phyloP scores from a whole-genome alignment of 2,113 vertebrate genomes.

The Boleophthalmus pectinirostris region DNA sequence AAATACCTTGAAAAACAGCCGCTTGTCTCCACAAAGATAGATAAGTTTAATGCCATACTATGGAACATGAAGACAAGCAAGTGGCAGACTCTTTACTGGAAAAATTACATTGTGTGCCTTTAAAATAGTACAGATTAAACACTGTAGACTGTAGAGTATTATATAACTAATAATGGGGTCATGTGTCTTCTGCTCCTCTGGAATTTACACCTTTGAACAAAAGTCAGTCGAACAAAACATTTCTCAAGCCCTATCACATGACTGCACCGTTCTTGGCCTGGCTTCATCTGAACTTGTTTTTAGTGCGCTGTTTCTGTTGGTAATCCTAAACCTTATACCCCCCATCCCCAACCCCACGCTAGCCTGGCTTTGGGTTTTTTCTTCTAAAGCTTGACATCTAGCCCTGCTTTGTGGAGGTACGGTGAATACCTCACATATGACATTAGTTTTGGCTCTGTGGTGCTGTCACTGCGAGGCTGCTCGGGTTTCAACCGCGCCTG shows the following conservation, averaged over 20 bases:
- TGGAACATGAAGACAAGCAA: too few species aligned
- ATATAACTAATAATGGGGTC: not conserved
- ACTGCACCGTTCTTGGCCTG: constrained; percentile 4
- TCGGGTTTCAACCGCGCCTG: constrained; percentile 27
- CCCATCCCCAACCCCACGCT: not conserved
- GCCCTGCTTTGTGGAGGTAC: constrained; percentile 30
- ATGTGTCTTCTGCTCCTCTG: not conserved
- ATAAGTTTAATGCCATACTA: too few species aligned
- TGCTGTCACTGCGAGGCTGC: constrained; percentile 10
- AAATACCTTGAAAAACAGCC: too few species aligned
- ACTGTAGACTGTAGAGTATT: not conserved
- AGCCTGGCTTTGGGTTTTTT: constrained; percentile 10
- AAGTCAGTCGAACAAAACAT: constrained; percentile 1
- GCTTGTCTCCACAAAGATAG: too few species aligned
- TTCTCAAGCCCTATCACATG: not conserved
- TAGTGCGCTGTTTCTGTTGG: constrained; percentile 9
- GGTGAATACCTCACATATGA: constrained; percentile 34
- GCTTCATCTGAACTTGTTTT: constrained; percentile 1
- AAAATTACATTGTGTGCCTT: too few species aligned
- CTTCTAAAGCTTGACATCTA: constrained; percentile 34
- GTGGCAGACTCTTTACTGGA: too few species aligned
- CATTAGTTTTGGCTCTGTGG: constrained; percentile 13
- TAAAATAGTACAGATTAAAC: too few species aligned
- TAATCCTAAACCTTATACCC: constrained; percentile 28
- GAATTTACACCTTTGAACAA: not conserved